Conservation (phyloP, 2,888 invertebrate species). For the Cordilura impudica region DNA sequence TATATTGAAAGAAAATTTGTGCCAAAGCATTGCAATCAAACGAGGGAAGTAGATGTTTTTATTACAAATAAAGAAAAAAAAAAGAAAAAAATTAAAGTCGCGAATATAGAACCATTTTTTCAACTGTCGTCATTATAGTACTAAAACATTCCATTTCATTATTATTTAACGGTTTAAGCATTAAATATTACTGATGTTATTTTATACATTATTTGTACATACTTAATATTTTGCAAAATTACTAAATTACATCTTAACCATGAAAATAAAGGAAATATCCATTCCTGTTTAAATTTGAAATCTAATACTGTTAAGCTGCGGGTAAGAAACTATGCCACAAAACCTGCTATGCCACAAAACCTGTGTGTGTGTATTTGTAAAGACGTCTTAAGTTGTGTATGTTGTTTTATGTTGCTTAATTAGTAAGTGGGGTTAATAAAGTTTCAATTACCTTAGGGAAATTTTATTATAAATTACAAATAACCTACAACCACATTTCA, state of each 20-base stretch:
- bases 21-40: too few species aligned
- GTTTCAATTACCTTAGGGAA: conserved; percentile 59
- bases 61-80: too few species aligned
- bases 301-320: conserved; percentile 43
- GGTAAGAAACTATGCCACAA: conserved; percentile 39
- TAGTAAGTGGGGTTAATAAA: conserved; percentile 44
- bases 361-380: not conserved
- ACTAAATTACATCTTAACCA: conserved; percentile 25
- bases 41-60: too few species aligned
- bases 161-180: too few species aligned
- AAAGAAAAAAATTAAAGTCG: too few species aligned
- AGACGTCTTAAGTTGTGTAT: conserved; percentile 2
- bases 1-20: too few species aligned
- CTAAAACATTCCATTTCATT: too few species aligned
- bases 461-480: conserved; percentile 45
- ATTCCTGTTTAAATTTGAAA: conserved; percentile 42
- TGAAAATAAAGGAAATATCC: not conserved
- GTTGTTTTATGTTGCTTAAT: conserved; percentile 24
- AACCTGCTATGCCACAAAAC: conserved; percentile 7
- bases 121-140: too few species aligned
- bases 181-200: conserved; percentile 22
- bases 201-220: not conserved
- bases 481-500: conserved; percentile 37
- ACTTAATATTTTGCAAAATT: not conserved
- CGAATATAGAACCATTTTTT: too few species aligned